A percentile compares a stretch with the other conserved stretches of the same genome.
Evolutionary conservation across 2,797 vertebrate genomes (phyloP).

Genomic region (Allobates femoralis): DNA sequence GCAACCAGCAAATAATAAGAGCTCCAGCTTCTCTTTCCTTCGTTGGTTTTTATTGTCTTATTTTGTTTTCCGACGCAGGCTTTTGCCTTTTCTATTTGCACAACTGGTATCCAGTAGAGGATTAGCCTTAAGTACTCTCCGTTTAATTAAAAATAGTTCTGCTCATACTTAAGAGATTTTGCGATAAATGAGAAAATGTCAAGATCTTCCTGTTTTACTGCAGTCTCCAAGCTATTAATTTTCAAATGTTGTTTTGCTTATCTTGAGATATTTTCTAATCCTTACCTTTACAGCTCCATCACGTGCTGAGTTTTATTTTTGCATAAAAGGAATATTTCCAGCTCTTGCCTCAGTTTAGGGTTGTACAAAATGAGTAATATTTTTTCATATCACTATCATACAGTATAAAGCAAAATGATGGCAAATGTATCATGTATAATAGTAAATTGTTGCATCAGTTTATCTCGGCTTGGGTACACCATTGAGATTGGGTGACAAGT

Average conservation of each 20-base stretch:
- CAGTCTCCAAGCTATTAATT: constrained; percentile 56
- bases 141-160: constrained; percentile 62
- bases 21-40: constrained; percentile 39
- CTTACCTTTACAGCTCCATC: constrained; percentile 7
- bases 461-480: background rate
- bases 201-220: constrained; percentile 53
- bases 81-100: constrained; percentile 55
- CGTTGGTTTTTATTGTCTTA: constrained; percentile 61
- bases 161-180: constrained; percentile 60
- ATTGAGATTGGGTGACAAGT: background rate
- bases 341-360: background rate
- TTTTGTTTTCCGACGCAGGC: constrained; percentile 46
- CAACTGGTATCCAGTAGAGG: constrained; percentile 59
- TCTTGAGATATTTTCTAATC: constrained; percentile 48
- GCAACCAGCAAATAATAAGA: constrained; percentile 49
- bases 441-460: background rate
- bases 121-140: constrained; percentile 60
- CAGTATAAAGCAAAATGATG: background rate
- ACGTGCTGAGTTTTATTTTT: background rate
- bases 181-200: constrained; percentile 61
- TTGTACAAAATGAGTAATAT: background rate
- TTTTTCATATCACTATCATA: background rate
- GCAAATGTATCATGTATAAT: background rate
- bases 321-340: constrained; percentile 1
- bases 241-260: constrained; percentile 55